These are phyloP conservation scores for Lysandra coridon DNA, from an alignment of 2,888 invertebrate species.

Conservation along the genomic window DNA sequence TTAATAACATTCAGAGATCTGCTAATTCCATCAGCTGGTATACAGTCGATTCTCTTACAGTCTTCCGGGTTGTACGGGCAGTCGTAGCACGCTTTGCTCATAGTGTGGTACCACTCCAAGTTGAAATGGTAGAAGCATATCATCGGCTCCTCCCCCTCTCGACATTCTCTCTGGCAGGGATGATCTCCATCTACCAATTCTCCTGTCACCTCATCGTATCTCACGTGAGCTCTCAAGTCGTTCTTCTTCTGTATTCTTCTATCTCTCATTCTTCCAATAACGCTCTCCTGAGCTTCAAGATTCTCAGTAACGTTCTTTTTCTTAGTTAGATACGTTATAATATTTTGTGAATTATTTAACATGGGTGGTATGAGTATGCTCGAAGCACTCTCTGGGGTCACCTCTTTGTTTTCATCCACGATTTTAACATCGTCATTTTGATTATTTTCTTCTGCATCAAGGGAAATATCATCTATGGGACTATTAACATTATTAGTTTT, in stretches of 20 bases:
- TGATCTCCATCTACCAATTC: constrained; percentile 68
- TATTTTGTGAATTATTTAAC: constrained; percentile 52
- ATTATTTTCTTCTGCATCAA: constrained; percentile 31
- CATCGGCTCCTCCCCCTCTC: constrained; percentile 81
- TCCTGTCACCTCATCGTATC: constrained; percentile 71
- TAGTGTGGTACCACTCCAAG: constrained; percentile 91
- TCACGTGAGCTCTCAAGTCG: constrained; percentile 58
- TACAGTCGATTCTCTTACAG: constrained; percentile 89
- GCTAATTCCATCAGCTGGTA: constrained; percentile 90
- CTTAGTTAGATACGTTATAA: constrained; percentile 50
- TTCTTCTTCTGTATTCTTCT: constrained; percentile 53
- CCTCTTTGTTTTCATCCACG: constrained; percentile 46
- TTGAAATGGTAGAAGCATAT: constrained; percentile 86
- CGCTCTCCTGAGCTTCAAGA: constrained; percentile 44
- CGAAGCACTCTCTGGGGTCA: constrained; percentile 62
- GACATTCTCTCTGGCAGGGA: constrained; percentile 85
- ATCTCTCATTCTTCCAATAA: constrained; percentile 41
- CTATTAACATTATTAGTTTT: constrained; percentile 24
- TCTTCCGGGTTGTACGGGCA: constrained; percentile 89
- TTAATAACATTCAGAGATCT: constrained; percentile 90
- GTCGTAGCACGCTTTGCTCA: constrained; percentile 93
- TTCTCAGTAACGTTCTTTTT: constrained; percentile 45
- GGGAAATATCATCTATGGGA: constrained; percentile 23
- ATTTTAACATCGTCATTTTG: constrained; percentile 45
- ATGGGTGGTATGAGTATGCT: constrained; percentile 57